Percentiles rank a stretch among this genome's conserved stretches.
These are phyloP conservation scores for Ceratothoa steindachneri DNA, from an alignment of 2,888 invertebrate genomes.

Conservation along the genomic window DNA sequence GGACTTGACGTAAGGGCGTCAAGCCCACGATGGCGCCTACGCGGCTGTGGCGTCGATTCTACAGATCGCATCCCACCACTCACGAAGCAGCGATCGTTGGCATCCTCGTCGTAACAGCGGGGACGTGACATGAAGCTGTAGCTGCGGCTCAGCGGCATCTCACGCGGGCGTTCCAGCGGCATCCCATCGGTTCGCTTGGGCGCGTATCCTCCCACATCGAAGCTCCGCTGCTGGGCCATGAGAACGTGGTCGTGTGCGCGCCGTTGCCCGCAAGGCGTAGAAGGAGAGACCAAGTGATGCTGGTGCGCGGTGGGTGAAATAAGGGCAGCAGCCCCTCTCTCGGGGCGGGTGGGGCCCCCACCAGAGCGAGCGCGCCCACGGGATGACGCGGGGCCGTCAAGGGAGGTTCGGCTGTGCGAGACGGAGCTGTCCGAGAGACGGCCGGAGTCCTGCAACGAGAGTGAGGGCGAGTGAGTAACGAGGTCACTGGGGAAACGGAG, in stretches of 20 bases:
- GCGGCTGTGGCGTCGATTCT: constrained; percentile 62
- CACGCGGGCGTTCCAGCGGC: constrained; percentile 37
- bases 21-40: constrained; percentile 48
- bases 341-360: too few species aligned
- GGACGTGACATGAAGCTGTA: constrained; percentile 60
- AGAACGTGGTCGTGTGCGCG: constrained; percentile 28
- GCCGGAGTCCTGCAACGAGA: constrained; percentile 32
- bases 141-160: constrained; percentile 53
- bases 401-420: constrained; percentile 40
- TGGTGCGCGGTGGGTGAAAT: constrained; percentile 38
- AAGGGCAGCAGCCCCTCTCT: constrained; percentile 28
- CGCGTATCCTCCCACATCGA: constrained; percentile 29
- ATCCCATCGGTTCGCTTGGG: constrained; percentile 26
- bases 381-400: constrained; percentile 30
- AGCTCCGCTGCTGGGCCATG: constrained; percentile 36
- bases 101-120: constrained; percentile 61
- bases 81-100: constrained; percentile 76
- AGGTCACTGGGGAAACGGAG: too few species aligned
- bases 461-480: too few species aligned
- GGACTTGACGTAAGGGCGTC: constrained; percentile 30
- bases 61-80: constrained; percentile 57
- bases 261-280: constrained; percentile 38
- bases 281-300: constrained; percentile 29
- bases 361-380: constrained; percentile 18
- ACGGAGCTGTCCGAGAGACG: constrained; percentile 37